Evolutionary conservation across 2,113 vertebrate genomes (phyloP).

Genomic region (Brachypteracias leptosomus): DNA sequence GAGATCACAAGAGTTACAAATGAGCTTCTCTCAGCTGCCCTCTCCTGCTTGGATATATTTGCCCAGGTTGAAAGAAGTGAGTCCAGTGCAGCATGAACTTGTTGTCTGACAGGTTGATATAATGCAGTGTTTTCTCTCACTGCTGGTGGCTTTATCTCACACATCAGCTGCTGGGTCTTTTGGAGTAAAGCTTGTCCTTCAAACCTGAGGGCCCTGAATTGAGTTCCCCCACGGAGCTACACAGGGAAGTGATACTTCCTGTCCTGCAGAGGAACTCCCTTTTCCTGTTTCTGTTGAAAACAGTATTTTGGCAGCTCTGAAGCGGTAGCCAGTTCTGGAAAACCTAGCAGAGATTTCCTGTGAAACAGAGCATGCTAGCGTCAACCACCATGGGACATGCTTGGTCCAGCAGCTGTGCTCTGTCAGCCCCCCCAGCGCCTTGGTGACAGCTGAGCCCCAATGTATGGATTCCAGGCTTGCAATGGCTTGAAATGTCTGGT

Average conservation of each 20-base stretch:
- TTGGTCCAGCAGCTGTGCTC: not conserved
- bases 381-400: not conserved
- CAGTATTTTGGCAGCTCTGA: not conserved
- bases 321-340: not conserved
- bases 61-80: not conserved
- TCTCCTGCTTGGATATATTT: not conserved
- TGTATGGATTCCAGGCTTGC: not conserved
- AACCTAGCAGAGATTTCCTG: not conserved
- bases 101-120: not conserved
- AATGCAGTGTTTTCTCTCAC: not conserved
- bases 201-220: fast-evolving
- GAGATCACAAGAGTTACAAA: not conserved
- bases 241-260: not conserved
- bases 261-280: not conserved
- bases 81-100: not conserved
- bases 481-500: not conserved
- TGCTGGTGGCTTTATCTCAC: not conserved
- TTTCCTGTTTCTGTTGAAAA: not conserved
- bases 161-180: not conserved
- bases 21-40: not conserved
- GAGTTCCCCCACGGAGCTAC: fast-evolving
- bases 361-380: not conserved
- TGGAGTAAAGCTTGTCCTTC: not conserved
- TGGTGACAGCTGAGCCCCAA: not conserved
- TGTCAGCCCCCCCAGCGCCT: not conserved